phyloP scores from a whole-genome alignment of 1,140 invertebrate species.

The Xylocopa sonorina region DNA sequence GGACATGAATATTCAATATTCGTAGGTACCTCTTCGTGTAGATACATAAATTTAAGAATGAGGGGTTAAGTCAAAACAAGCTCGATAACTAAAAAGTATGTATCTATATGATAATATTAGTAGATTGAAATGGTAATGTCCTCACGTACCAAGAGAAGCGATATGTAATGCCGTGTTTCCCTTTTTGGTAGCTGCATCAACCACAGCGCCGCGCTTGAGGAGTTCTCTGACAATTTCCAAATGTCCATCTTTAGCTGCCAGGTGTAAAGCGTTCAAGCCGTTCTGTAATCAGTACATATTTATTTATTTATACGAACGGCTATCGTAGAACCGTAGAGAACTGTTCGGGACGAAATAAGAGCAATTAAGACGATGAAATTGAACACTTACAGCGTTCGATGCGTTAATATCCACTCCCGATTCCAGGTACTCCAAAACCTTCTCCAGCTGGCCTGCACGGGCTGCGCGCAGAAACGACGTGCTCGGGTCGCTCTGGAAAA shows the following conservation, averaged over 20 bases:
- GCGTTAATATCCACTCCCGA: conserved; percentile 98
- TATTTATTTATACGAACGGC: too few relatives aligned
- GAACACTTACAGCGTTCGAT: conserved; percentile 94
- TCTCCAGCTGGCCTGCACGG: conserved; percentile 96
- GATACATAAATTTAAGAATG: too few relatives aligned
- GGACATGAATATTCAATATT: too few relatives aligned
- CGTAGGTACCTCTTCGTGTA: too few relatives aligned
- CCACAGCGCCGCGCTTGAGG: conserved; percentile 93
- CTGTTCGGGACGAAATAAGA: too few relatives aligned
- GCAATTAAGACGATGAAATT: neutral
- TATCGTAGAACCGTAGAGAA: too few relatives aligned
- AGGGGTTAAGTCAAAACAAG: neutral
- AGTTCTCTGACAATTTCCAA: conserved; percentile 96
- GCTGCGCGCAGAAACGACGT: conserved; percentile 96
- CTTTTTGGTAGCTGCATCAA: conserved; percentile 99
- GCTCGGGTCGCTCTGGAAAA: conserved; percentile 90
- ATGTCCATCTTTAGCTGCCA: conserved; percentile 99
- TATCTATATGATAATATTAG: neutral
- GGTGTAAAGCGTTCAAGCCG: conserved; percentile 98
- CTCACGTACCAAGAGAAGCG: conserved; percentile 91
- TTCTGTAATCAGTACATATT: conserved; percentile 86
- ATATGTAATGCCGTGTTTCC: conserved; percentile 99
- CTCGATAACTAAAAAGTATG: neutral
- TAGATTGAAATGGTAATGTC: conserved; percentile 15
- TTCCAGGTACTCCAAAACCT: conserved; percentile 96